A percentile compares a stretch with the other conserved stretches of the same genome.
Conservation (phyloP, 2,113 vertebrate species). For the Archilochus colubris region DNA sequence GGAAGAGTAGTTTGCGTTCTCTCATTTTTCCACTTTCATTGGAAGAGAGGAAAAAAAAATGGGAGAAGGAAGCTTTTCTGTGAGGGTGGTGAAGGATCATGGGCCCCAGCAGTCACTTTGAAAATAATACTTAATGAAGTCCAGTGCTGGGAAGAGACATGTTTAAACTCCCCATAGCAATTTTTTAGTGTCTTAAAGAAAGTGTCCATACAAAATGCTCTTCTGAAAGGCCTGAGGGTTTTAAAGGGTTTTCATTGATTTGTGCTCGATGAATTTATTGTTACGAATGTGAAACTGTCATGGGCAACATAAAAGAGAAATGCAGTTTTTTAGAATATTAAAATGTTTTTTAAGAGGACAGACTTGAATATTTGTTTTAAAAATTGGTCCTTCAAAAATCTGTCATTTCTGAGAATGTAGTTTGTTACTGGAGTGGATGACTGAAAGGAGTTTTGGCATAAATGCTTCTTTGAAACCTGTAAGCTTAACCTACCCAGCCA, state of each 20-base stretch:
- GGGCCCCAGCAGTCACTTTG: not conserved
- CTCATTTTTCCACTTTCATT: not conserved
- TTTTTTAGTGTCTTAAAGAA: not conserved
- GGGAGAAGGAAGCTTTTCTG: not conserved
- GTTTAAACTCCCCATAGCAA: not conserved
- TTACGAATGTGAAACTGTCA: not conserved
- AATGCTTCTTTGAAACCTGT: not conserved
- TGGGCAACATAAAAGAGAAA: not conserved
- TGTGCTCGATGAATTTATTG: not conserved
- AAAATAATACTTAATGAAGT: not conserved
- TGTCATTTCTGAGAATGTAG: not conserved
- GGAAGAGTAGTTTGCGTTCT: not conserved
- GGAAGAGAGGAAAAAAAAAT: not conserved
- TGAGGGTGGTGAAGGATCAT: not conserved
- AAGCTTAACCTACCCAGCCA: not conserved
- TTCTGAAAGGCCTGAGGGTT: not conserved
- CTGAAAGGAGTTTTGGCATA: not conserved
- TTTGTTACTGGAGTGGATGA: not conserved
- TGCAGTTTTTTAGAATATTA: not conserved
- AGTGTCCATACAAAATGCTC: not conserved
- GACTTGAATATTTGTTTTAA: not conserved
- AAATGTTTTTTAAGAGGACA: not conserved
- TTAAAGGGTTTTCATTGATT: not conserved
- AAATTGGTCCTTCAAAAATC: not conserved
- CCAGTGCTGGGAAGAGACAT: accelerated